phyloP scores from a whole-genome alignment of 2,888 invertebrate genomes.

The Barypeithes pellucidus region DNA sequence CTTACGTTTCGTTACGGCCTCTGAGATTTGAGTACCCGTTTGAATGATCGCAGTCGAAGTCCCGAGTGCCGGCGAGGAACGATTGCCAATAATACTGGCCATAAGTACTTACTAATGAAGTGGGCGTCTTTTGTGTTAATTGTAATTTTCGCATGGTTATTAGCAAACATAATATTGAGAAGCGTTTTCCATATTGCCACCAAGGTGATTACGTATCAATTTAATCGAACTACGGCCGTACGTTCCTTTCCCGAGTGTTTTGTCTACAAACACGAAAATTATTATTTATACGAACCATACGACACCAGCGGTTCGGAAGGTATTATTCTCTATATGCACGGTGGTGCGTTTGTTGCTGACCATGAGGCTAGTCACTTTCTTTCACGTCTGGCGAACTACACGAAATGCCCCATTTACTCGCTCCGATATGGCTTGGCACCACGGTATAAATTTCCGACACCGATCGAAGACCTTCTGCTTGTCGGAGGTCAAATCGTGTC shows the following conservation, averaged over 20 bases:
- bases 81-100: not conserved
- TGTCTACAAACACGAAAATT: conserved; percentile 7
- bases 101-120: not conserved
- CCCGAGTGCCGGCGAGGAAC: too few species aligned
- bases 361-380: too few species aligned
- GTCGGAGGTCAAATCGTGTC: too few species aligned
- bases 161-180: not conserved
- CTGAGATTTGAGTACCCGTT: not conserved
- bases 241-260: not conserved
- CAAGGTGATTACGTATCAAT: not conserved
- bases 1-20: not conserved
- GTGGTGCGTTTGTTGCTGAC: too few species aligned
- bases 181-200: not conserved
- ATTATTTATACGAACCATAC: too few species aligned
- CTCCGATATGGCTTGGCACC: too few species aligned
- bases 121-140: not conserved
- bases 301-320: too few species aligned
- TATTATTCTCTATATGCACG: too few species aligned
- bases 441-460: too few species aligned
- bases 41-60: not conserved
- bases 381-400: too few species aligned
- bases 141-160: not conserved
- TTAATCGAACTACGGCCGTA: not conserved
- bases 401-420: too few species aligned
- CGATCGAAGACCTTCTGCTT: too few species aligned